These are phyloP conservation scores for Dendroctonus ponderosae DNA, from an alignment of 1,140 invertebrate genomes.

Conservation along the genomic window DNA sequence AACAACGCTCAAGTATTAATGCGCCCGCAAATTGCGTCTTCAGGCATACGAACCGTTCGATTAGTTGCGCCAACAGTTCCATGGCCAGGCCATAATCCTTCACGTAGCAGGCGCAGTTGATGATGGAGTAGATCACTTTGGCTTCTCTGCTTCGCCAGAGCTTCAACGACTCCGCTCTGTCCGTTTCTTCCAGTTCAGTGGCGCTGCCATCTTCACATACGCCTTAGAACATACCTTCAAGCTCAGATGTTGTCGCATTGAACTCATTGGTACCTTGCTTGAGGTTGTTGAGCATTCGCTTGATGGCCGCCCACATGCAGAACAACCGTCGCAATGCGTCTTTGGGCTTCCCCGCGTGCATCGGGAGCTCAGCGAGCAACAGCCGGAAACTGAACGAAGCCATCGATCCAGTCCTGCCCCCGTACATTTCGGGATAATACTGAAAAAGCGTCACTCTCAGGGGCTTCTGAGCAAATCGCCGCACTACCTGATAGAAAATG, in stretches of 20 bases:
- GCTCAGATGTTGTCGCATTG: neutral
- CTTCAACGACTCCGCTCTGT: conserved; percentile 64
- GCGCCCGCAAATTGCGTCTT: too few species aligned
- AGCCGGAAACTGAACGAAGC: conserved; percentile 87
- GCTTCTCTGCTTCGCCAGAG: conserved; percentile 77
- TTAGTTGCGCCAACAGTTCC: conserved; percentile 46
- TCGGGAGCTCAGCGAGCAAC: conserved; percentile 83
- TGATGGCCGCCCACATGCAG: conserved; percentile 69
- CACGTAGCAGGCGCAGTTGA: conserved; percentile 70
- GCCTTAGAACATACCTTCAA: conserved; percentile 45
- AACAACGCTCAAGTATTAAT: conserved; percentile 17
- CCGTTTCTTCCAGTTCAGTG: conserved; percentile 54
- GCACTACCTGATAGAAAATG: conserved; percentile 74
- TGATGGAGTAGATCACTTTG: conserved; percentile 77
- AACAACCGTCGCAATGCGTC: conserved; percentile 78
- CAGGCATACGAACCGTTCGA: too few species aligned
- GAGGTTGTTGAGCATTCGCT: conserved; percentile 73
- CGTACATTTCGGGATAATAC: conserved; percentile 86
- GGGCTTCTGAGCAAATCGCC: neutral
- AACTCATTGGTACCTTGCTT: conserved; percentile 50
- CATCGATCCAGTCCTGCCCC: conserved; percentile 78
- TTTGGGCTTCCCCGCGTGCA: conserved; percentile 72
- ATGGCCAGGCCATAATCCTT: conserved; percentile 49
- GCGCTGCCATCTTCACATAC: conserved; percentile 66
- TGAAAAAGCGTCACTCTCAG: conserved; percentile 46